Conservation (phyloP, 2,888 invertebrate genomes). For the Drosophila sordidula region DNA sequence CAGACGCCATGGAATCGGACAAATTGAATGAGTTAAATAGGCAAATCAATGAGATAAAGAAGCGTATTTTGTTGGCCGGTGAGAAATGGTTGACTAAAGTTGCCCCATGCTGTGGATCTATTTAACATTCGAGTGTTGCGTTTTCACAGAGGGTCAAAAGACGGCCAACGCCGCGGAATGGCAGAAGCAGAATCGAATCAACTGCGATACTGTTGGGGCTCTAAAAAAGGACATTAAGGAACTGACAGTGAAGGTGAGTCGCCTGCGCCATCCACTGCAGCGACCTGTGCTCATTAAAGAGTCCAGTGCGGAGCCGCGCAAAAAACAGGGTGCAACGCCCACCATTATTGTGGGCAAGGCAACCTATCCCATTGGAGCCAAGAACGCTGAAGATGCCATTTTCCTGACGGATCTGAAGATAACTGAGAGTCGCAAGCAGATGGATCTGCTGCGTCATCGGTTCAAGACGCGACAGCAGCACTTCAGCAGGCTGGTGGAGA, state of each 20-base stretch:
- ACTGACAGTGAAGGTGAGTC: slow-evolving; percentile 87
- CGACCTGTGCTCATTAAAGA: slow-evolving; percentile 82
- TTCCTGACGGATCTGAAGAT: slow-evolving; percentile 89
- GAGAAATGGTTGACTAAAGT: slow-evolving; percentile 14
- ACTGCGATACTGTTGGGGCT: slow-evolving; percentile 89
- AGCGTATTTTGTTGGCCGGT: slow-evolving; percentile 94
- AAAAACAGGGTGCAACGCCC: slow-evolving; percentile 62
- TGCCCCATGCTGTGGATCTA: neutral
- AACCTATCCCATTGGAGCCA: slow-evolving; percentile 85
- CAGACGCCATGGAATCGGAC: slow-evolving; percentile 78
- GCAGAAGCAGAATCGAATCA: slow-evolving; percentile 90
- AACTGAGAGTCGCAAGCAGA: slow-evolving; percentile 89
- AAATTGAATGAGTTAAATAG: slow-evolving; percentile 86
- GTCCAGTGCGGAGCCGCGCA: slow-evolving; percentile 52
- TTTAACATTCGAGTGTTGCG: neutral
- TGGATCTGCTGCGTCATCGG: slow-evolving; percentile 90
- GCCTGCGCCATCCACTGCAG: slow-evolving; percentile 82
- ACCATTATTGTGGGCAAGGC: slow-evolving; percentile 82
- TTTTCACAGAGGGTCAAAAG: slow-evolving; percentile 91
- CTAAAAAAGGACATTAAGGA: slow-evolving; percentile 91
- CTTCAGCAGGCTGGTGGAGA: slow-evolving; percentile 87
- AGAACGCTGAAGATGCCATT: slow-evolving; percentile 86
- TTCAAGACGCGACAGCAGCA: slow-evolving; percentile 88
- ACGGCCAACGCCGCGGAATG: slow-evolving; percentile 93
- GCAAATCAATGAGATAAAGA: slow-evolving; percentile 93